Evolutionary conservation across 2,888 invertebrate species (phyloP).

Genomic region (Aspidapion aeneum): DNA sequence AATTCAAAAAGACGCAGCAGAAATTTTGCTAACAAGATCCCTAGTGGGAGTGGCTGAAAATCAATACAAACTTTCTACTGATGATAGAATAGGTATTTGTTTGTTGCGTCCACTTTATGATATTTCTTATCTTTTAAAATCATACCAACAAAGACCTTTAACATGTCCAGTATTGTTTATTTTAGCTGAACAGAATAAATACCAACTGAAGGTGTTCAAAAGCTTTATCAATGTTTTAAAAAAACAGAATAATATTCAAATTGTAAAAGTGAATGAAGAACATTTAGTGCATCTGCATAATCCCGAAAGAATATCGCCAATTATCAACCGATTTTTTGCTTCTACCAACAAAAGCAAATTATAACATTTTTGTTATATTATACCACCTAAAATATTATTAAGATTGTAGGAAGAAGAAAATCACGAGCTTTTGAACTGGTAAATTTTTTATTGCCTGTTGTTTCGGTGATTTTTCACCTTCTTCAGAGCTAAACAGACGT

Average conservation of each 20-base stretch:
- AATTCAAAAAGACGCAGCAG: background rate
- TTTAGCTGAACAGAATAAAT: constrained; percentile 27
- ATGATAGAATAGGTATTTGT: constrained; percentile 49
- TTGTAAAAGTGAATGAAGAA: constrained; percentile 50
- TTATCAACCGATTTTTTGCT: constrained; percentile 34
- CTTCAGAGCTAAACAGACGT: too few species aligned
- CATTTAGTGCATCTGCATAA: constrained; percentile 61
- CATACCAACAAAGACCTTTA: constrained; percentile 39
- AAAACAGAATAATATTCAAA: constrained; percentile 31
- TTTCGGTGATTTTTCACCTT: too few species aligned
- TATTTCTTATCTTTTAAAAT: constrained; percentile 33
- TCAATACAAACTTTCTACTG: constrained; percentile 54
- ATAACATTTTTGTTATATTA: background rate
- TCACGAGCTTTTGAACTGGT: too few species aligned
- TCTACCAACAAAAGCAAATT: background rate
- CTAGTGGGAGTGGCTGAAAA: constrained; percentile 45
- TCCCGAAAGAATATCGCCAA: constrained; percentile 51
- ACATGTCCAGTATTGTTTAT: constrained; percentile 43
- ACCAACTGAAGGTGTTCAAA: constrained; percentile 27
- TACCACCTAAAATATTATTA: too few species aligned
- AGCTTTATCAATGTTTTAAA: constrained; percentile 28
- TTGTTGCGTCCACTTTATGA: constrained; percentile 42
- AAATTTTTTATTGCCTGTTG: too few species aligned
- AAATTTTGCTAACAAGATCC: constrained; percentile 49
- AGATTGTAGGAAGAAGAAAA: too few species aligned